A percentile compares a stretch with the other conserved stretches of the same genome.
These are phyloP conservation scores for Mionectes olivaceus DNA, from an alignment of 2,797 vertebrate species.

Conservation along the genomic window DNA sequence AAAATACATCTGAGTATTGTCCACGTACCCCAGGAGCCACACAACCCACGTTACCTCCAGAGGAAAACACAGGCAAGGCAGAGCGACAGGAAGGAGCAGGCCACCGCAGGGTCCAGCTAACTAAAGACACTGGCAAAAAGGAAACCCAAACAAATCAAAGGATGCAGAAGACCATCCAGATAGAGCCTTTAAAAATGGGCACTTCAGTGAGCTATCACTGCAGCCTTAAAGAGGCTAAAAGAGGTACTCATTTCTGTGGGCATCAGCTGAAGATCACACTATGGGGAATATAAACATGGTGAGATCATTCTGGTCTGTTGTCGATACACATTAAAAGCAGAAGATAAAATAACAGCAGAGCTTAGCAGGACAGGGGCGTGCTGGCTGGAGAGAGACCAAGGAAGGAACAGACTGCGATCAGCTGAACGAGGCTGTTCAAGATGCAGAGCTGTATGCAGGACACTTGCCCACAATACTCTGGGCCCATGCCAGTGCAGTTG, in stretches of 20 bases:
- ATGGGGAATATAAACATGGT: not conserved
- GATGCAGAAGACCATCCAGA: not conserved
- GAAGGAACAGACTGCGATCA: slow-evolving; percentile 8
- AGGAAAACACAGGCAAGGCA: slow-evolving; percentile 17
- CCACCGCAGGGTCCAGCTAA: slow-evolving; percentile 27
- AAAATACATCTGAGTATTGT: slow-evolving; percentile 58
- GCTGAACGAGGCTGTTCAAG: accelerated
- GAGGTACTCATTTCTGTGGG: slow-evolving; percentile 10
- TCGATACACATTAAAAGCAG: not conserved
- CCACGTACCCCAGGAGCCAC: slow-evolving; percentile 2
- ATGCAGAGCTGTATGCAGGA: not conserved
- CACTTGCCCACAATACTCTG: not conserved
- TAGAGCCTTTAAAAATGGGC: not conserved
- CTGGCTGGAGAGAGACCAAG: not conserved
- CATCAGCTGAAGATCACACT: slow-evolving; percentile 4
- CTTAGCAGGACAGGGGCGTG: not conserved
- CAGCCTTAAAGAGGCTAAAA: not conserved
- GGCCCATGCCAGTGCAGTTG: not conserved
- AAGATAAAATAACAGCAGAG: not conserved
- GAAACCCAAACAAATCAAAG: not conserved
- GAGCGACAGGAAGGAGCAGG: not conserved
- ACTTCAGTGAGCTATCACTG: not conserved
- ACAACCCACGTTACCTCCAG: not conserved
- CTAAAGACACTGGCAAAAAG: slow-evolving; percentile 24
- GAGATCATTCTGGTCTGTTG: slow-evolving; percentile 47